Base-by-base conservation (phyloP, 1,140 invertebrate species). In the Pseudomyrmex dendroicus region DNA sequence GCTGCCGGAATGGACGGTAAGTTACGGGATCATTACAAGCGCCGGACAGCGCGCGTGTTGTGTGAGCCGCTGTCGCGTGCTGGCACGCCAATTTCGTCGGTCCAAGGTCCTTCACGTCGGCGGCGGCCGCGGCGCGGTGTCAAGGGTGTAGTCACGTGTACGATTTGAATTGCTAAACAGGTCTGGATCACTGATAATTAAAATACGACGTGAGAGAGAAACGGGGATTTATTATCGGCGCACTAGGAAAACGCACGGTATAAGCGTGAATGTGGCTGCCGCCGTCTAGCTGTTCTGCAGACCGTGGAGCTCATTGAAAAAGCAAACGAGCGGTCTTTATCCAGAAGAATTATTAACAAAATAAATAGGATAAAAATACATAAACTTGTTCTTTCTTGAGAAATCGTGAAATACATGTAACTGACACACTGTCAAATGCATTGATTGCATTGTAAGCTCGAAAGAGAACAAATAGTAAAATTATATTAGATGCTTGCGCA, bases 91-190 rank as follows among this genome's bases (percentile, higher is more conserved):
- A 57, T 70, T 85, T 83, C 57, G 72, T 57, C 56, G n/a, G 50
- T 48, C 66, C 64, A 68, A 76, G 52, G 73, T 83, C 72, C 67
- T 66, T 76, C 56, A 70, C 67, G 78, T 84, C 82, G 35, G 35
- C 35, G 35, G 35, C 5, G 72, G 59, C 59, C 57, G 59, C 62
- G 73, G 56, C 17, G 17, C 22, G 73, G 87, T 90, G 89, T 90
- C 90, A 91, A 90, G 89, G 86, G 84, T 91, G 86, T 84, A 84
- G 68, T 72, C 72, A 74, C 46, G 88, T 73, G 88, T 67, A 67
- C 61, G 61, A 91, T 91, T 91, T 92, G 86, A 92, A 91, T 92
- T 92, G 89, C 89, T 91, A 91, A 91, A 62, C 76, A 84, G 78
- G 84, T 78, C 84, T 85, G 82, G 73, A 74, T 77, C 76, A 80